Conservation (phyloP, 2,888 invertebrate genomes). For the Cosmia trapezina region DNA sequence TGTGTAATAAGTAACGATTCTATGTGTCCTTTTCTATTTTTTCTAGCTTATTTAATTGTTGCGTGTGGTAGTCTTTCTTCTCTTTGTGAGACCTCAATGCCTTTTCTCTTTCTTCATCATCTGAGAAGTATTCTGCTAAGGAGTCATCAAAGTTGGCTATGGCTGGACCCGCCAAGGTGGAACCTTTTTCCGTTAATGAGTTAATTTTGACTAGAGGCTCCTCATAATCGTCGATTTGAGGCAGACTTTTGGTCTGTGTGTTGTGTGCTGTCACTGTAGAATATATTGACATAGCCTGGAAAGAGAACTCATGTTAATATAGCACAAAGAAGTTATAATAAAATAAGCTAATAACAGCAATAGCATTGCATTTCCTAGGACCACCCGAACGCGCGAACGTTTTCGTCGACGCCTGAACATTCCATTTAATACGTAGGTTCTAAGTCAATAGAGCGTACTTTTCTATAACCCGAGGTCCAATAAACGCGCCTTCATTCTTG, state of each 20-base stretch:
- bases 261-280: slow-evolving; percentile 88
- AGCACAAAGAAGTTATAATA: neutral
- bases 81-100: slow-evolving; percentile 81
- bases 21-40: slow-evolving; percentile 84
- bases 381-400: too few relatives aligned
- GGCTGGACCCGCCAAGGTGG: slow-evolving; percentile 80
- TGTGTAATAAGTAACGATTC: slow-evolving; percentile 69
- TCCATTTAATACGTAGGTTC: neutral
- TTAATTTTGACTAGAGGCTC: slow-evolving; percentile 81
- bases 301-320: slow-evolving; percentile 54
- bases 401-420: neutral
- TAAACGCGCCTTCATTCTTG: neutral
- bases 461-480: too few relatives aligned
- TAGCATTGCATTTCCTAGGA: neutral
- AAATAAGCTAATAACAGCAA: neutral
- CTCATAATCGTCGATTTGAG: slow-evolving; percentile 73
- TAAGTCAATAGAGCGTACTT: neutral
- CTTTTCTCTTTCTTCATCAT: slow-evolving; percentile 88
- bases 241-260: slow-evolving; percentile 68
- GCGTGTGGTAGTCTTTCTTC: slow-evolving; percentile 74
- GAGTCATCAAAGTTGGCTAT: slow-evolving; percentile 78
- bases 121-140: slow-evolving; percentile 87
- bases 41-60: slow-evolving; percentile 77
- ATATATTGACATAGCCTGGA: slow-evolving; percentile 92
- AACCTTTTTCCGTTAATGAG: slow-evolving; percentile 79